Evolutionary conservation across 2,113 vertebrate genomes (phyloP).

Genomic region (Chaetodon auriga): DNA sequence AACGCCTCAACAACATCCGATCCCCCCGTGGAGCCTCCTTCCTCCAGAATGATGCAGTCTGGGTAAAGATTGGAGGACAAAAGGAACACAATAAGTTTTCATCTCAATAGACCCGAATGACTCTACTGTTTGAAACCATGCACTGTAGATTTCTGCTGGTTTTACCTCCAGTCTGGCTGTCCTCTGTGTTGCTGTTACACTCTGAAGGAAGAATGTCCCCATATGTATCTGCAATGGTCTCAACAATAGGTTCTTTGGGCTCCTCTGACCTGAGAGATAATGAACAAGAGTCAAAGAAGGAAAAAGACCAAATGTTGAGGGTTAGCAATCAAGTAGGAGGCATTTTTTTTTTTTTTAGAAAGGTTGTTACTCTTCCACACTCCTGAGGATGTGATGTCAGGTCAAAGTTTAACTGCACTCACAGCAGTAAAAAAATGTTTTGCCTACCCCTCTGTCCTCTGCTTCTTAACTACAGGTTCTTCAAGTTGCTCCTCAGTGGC

Average conservation of each 20-base stretch:
- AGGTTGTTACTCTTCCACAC: not conserved
- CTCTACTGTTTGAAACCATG: not conserved
- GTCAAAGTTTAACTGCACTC: not conserved
- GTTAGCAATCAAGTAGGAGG: not conserved
- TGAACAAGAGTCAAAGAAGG: not conserved
- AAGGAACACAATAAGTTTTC: not conserved
- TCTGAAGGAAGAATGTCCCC: constrained; percentile 43
- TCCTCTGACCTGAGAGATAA: constrained; percentile 69
- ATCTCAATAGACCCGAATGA: not conserved
- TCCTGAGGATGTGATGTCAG: not conserved
- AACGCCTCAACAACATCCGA: constrained; percentile 52
- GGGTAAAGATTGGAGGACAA: not conserved
- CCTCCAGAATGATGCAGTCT: constrained; percentile 65
- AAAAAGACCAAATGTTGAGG: not conserved
- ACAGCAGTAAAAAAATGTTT: not conserved
- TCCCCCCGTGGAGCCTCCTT: constrained; percentile 36
- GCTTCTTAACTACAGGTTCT: constrained; percentile 80
- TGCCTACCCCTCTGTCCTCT: constrained; percentile 74
- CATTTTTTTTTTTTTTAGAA: not conserved
- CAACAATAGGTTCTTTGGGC: constrained; percentile 29
- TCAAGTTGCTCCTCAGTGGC: constrained; percentile 66
- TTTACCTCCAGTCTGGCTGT: constrained; percentile 71
- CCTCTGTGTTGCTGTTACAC: constrained; percentile 49
- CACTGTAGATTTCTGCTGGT: not conserved
- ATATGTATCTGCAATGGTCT: constrained; percentile 33